A percentile compares a stretch with the other conserved stretches of the same genome.
Evolutionary conservation across 1,140 invertebrate genomes (phyloP).

Genomic region (Apolygus lucorum): DNA sequence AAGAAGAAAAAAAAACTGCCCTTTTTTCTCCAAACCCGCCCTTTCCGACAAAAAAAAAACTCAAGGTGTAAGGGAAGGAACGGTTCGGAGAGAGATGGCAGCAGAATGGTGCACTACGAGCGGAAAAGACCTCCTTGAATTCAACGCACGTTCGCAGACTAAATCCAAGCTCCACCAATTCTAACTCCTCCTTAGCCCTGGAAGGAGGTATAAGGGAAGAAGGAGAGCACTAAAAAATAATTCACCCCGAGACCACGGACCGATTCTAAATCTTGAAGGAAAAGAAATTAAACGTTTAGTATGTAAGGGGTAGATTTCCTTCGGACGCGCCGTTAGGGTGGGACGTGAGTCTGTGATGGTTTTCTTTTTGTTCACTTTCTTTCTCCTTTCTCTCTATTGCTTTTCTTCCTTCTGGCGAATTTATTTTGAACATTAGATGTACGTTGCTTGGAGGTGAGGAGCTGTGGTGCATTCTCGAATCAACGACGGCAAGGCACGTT

Average conservation of each 20-base stretch:
- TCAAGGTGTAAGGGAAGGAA: too few relatives aligned
- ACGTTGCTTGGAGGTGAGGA: too few relatives aligned
- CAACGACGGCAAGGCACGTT: too few relatives aligned
- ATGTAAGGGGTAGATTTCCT: conserved; percentile 14
- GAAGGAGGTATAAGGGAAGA: background rate
- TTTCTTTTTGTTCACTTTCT: conserved; percentile 1
- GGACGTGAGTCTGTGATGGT: conserved; percentile 3
- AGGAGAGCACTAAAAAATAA: conserved; percentile 1
- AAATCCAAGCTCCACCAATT: conserved; percentile 13
- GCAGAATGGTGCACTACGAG: too few relatives aligned
- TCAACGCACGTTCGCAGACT: background rate
- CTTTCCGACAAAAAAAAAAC: too few relatives aligned
- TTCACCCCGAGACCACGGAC: conserved; percentile 12
- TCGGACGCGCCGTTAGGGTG: background rate
- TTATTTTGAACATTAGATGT: too few relatives aligned
- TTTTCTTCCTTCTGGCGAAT: too few relatives aligned
- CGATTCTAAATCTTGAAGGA: conserved; percentile 5
- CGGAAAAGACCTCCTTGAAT: background rate
- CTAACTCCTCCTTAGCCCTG: background rate
- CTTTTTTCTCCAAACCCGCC: too few relatives aligned
- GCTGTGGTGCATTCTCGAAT: too few relatives aligned
- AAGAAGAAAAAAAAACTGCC: too few relatives aligned
- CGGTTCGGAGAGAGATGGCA: too few relatives aligned
- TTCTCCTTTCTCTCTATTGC: background rate
- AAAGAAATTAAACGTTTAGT: conserved; percentile 15